Conservation (phyloP, 2,797 vertebrate genomes). For the Chiroxiphia lanceolata region DNA sequence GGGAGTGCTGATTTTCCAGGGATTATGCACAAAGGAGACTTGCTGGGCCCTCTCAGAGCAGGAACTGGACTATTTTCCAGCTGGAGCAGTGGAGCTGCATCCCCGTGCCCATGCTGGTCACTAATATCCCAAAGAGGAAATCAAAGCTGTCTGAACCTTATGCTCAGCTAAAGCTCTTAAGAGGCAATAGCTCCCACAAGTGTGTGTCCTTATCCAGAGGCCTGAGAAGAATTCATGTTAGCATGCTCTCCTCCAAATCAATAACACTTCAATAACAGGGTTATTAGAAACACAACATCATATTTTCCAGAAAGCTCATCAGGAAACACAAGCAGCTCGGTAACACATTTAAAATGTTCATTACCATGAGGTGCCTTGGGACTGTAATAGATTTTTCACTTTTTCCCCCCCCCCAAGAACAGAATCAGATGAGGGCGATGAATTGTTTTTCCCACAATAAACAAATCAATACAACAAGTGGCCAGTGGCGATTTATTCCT, state of each 20-base stretch:
- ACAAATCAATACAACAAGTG: background rate
- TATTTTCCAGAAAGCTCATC: slow-evolving; percentile 30
- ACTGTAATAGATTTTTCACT: slow-evolving; percentile 9
- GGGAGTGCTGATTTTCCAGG: background rate
- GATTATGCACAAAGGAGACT: background rate
- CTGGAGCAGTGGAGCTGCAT: background rate
- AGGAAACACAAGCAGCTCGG: slow-evolving; percentile 25
- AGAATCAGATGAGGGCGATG: slow-evolving; percentile 1
- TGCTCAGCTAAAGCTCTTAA: background rate
- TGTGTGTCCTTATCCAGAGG: background rate
- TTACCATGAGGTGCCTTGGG: slow-evolving; percentile 10
- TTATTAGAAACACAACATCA: slow-evolving; percentile 27
- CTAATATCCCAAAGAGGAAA: background rate
- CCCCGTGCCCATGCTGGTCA: rapidly evolving
- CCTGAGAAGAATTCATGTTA: background rate
- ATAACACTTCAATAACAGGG: slow-evolving; percentile 31
- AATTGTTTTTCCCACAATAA: background rate
- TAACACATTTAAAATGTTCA: slow-evolving; percentile 22
- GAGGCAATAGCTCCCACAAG: background rate
- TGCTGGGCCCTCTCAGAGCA: background rate
- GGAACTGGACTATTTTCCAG: background rate
- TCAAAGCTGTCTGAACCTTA: background rate
- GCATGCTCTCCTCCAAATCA: slow-evolving; percentile 12
- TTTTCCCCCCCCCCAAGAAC: background rate
- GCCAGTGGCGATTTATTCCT: background rate